Evolutionary conservation across 2,888 invertebrate species (phyloP).

Genomic region (Elegia similella): DNA sequence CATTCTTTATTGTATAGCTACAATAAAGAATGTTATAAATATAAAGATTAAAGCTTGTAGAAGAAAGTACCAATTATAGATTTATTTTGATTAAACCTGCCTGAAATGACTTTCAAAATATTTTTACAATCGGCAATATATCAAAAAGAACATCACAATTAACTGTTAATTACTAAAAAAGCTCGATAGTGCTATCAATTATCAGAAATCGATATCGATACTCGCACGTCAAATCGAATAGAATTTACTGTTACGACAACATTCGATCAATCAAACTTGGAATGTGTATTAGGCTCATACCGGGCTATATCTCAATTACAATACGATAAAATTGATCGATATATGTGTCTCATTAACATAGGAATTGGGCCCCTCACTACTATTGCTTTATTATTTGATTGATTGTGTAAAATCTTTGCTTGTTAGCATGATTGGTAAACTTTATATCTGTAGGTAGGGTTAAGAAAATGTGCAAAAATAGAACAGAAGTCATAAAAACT

Average conservation of each 20-base stretch:
- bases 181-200: slow-evolving; percentile 17
- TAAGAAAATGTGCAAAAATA: too few relatives aligned
- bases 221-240: slow-evolving; percentile 28
- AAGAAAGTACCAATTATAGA: background rate
- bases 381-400: slow-evolving; percentile 17
- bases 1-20: too few relatives aligned
- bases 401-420: slow-evolving; percentile 15
- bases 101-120: background rate
- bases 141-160: background rate
- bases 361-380: slow-evolving; percentile 33
- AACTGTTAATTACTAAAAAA: slow-evolving; percentile 12
- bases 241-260: slow-evolving; percentile 54
- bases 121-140: background rate
- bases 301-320: slow-evolving; percentile 52
- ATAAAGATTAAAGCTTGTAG: too few relatives aligned
- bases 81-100: background rate
- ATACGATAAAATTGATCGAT: slow-evolving; percentile 49
- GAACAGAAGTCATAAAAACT: too few relatives aligned
- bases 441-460: background rate
- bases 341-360: slow-evolving; percentile 64
- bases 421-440: background rate
- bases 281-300: slow-evolving; percentile 48
- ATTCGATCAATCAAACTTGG: slow-evolving; percentile 60
- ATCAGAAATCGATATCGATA: slow-evolving; percentile 34
- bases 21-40: background rate